Conservation (phyloP, 1,140 invertebrate species). For the Bilobella aurantiaca region DNA sequence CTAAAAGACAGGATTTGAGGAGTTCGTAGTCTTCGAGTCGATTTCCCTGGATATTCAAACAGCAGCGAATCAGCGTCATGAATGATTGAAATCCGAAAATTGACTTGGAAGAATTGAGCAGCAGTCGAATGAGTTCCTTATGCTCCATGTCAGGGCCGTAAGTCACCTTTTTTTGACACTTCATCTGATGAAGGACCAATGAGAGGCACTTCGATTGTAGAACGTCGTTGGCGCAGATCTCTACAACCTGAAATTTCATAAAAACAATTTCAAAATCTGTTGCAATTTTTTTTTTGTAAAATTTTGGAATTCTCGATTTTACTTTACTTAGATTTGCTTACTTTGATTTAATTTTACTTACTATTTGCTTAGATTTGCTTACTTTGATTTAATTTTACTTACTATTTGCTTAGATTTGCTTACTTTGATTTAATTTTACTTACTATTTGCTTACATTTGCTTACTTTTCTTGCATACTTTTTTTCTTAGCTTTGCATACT, state of each 20-base stretch:
- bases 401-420: no score
- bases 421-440: no score
- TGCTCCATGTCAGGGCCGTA: constrained; percentile 18
- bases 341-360: no score
- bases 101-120: constrained; percentile 28
- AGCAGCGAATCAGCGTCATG: constrained; percentile 22
- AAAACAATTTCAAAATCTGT: no score
- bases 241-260: constrained; percentile 23
- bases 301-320: no score
- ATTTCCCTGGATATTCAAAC: constrained; percentile 18
- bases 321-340: no score
- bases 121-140: constrained; percentile 30
- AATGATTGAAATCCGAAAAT: constrained; percentile 32
- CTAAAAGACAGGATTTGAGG: constrained; percentile 24
- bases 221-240: constrained; percentile 28
- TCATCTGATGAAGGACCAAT: constrained; percentile 24
- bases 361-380: no score
- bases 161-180: constrained; percentile 26
- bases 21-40: constrained; percentile 29
- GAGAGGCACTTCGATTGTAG: constrained; percentile 27
- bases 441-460: no score
- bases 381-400: no score
- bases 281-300: no score
- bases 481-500: no score
- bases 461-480: no score